A percentile compares a stretch with the other conserved stretches of the same genome.
phyloP scores from a whole-genome alignment of 2,888 invertebrate species.

The Onthophagus sagittarius region DNA sequence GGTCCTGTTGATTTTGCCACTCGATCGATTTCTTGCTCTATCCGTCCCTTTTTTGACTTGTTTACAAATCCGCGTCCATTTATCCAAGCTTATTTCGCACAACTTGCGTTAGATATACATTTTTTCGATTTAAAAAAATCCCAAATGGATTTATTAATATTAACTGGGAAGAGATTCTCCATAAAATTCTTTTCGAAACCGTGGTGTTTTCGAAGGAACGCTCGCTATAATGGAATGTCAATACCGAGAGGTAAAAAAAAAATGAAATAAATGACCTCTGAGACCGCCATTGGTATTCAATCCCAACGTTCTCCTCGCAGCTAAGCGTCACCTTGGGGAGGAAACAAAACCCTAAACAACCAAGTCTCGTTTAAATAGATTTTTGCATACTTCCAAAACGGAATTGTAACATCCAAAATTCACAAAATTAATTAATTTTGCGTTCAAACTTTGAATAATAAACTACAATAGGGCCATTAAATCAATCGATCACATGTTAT shows the following conservation, averaged over 20 bases:
- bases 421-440: background rate
- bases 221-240: constrained; percentile 35
- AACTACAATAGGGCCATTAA: background rate
- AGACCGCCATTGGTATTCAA: constrained; percentile 37
- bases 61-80: background rate
- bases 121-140: too few relatives aligned
- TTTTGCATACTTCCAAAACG: background rate
- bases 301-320: constrained; percentile 31
- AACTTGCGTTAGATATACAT: too few relatives aligned
- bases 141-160: too few relatives aligned
- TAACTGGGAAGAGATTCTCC: background rate
- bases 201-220: constrained; percentile 12
- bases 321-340: constrained; percentile 32
- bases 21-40: background rate
- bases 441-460: background rate
- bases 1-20: background rate
- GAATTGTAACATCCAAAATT: background rate
- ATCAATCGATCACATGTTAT: background rate
- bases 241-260: constrained; percentile 31
- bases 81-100: background rate
- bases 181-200: background rate
- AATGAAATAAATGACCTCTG: constrained; percentile 38
- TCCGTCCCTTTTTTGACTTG: background rate
- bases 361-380: background rate
- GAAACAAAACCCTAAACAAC: constrained; percentile 32